A percentile compares a stretch with the other conserved stretches of the same genome.
These are phyloP conservation scores for Myiotriccus ornatus DNA, from an alignment of 2,797 vertebrate species.

Conservation along the genomic window DNA sequence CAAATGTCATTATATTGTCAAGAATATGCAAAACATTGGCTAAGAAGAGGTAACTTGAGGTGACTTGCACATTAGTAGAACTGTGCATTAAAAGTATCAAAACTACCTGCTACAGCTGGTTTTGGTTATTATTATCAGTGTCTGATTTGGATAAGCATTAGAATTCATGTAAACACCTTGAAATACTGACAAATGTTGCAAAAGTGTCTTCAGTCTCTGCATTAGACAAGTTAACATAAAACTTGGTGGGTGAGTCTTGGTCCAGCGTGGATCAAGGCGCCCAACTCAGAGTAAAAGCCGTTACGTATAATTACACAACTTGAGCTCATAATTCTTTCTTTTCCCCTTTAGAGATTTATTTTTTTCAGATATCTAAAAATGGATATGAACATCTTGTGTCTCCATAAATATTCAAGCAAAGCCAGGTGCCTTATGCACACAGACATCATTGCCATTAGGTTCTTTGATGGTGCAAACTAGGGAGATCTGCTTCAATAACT, in stretches of 20 bases:
- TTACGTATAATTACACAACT: neutral
- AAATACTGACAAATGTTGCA: neutral
- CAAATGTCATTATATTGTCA: neutral
- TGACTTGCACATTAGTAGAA: neutral
- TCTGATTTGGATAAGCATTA: neutral
- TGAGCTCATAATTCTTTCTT: neutral
- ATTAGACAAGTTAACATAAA: neutral
- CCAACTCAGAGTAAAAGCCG: neutral
- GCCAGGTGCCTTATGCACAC: neutral
- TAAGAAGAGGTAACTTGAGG: neutral
- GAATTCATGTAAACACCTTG: neutral
- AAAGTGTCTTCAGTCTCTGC: neutral
- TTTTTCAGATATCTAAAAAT: neutral
- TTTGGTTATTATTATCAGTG: neutral
- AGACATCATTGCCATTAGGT: neutral
- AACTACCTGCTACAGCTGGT: neutral
- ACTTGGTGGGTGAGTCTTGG: neutral
- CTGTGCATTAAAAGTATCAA: neutral
- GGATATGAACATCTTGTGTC: neutral
- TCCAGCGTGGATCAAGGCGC: neutral
- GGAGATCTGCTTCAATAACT: neutral
- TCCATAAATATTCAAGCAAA: neutral
- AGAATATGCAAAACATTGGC: neutral
- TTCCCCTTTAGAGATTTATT: neutral
- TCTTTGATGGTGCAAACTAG: neutral